phyloP scores from a whole-genome alignment of 2,888 invertebrate species.

The Tachina fera region DNA sequence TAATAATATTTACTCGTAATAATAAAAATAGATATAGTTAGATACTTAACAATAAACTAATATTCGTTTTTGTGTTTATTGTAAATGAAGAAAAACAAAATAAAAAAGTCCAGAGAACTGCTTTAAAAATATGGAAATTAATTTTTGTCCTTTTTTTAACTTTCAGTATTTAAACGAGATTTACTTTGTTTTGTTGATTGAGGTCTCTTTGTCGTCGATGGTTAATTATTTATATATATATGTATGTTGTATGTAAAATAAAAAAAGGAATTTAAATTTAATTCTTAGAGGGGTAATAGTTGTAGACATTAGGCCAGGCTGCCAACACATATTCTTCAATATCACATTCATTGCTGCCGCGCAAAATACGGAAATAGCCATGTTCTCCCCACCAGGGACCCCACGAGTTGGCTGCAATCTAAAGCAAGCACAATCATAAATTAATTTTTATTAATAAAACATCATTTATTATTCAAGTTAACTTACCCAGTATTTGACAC shows the following conservation, averaged over 20 bases:
- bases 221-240: neutral
- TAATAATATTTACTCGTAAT: constrained; percentile 34
- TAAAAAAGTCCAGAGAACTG: constrained; percentile 46
- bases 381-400: constrained; percentile 95
- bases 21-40: constrained; percentile 29
- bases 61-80: constrained; percentile 57
- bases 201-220: constrained; percentile 70
- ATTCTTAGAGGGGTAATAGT: constrained; percentile 77
- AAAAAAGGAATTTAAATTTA: constrained; percentile 59
- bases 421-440: constrained; percentile 66
- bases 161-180: constrained; percentile 58
- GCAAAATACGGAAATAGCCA: constrained; percentile 93
- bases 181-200: constrained; percentile 67
- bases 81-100: constrained; percentile 3
- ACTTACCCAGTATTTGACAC: constrained; percentile 93
- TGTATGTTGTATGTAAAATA: constrained; percentile 25
- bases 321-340: constrained; percentile 95
- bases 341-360: constrained; percentile 93
- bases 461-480: neutral
- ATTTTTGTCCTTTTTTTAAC: constrained; percentile 14
- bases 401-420: constrained; percentile 98
- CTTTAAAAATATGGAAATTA: constrained; percentile 62
- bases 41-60: constrained; percentile 51
- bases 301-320: constrained; percentile 85
- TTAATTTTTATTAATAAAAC: neutral